Percentiles rank a stretch among this genome's conserved stretches.
phyloP scores from a whole-genome alignment of 2,888 invertebrate genomes.

The Heterodera filipjevi region DNA sequence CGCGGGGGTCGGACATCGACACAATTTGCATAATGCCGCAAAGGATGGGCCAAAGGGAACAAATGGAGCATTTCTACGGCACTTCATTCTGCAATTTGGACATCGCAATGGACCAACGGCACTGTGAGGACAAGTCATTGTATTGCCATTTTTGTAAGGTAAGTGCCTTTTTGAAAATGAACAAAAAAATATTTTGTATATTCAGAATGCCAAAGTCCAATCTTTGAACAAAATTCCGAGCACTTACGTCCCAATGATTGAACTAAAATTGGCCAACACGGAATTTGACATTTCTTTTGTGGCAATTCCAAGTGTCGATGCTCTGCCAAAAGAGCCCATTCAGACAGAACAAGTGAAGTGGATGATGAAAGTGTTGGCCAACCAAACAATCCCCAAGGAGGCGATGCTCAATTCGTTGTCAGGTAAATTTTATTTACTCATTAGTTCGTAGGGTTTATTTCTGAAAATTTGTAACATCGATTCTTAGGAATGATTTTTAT shows the following conservation, averaged over 20 bases:
- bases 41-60: neutral
- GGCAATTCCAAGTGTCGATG: neutral
- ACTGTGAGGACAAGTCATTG: neutral
- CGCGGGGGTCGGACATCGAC: neutral
- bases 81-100: neutral
- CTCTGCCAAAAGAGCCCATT: neutral
- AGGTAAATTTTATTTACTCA: no score
- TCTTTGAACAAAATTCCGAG: neutral
- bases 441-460: no score
- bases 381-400: neutral
- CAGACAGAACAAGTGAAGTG: neutral
- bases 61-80: neutral
- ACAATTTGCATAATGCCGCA: neutral
- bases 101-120: neutral
- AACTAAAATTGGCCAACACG: neutral
- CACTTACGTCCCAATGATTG: neutral
- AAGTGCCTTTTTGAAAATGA: neutral
- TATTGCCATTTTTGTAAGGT: conserved; percentile 4
- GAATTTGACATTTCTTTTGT: neutral
- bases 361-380: neutral
- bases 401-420: neutral
- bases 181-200: neutral
- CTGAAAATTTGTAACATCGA: no score
- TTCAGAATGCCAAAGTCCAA: neutral
- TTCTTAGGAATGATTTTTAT: no score